Evolutionary conservation across 2,888 invertebrate species (phyloP), one percentile per base, ranked within the genome.

Genomic region (Caenorhabditis sp.): DNA sequence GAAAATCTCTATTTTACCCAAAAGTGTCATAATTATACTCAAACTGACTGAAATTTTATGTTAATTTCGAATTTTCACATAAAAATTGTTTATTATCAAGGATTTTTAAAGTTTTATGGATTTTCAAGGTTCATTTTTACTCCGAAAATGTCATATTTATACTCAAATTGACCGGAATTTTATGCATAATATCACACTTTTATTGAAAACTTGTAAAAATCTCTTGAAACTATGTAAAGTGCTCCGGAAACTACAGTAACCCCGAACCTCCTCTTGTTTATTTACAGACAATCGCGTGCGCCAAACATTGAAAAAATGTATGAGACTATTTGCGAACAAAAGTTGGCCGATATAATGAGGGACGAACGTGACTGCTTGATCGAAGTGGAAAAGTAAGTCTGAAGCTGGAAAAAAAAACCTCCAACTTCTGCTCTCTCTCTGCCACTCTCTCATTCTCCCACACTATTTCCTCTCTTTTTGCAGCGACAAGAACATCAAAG

Each of bases 291-390:
- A 60, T 74, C 76, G 0, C 63, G 77, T 20, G 77, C 77, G 5
- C 79, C 77, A 10, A 80, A 82, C 54, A 70, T 85, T 26, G 76
- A 83, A 63, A 73, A 76, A 54, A 78, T 85, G 78, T 85, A 82
- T 71, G 79, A 82, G 21, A 81, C 71, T 57, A 71, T 85, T 14
- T 85, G 85, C 61, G 76, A 80, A 56, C 68, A 68, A 59, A 78
- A 80, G 36, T 80, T 83, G 49, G 57, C 68, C 27, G 67, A 71
- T 7, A 80, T 80, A 10, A 81, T 82, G 54, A 67, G 70, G 14
- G 77, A 78, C 52, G 78, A 83, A 59, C 65, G 70, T 31, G 67
- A 64, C n/a, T 84, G 84, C 43, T 71, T 84, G 26, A 26, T 76
- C 31, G 70, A 76, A n/a, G 65, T 80, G 17, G 84, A 73, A 25